Conservation (phyloP, 2,888 invertebrate genomes). For the Apodemia hepburni region DNA sequence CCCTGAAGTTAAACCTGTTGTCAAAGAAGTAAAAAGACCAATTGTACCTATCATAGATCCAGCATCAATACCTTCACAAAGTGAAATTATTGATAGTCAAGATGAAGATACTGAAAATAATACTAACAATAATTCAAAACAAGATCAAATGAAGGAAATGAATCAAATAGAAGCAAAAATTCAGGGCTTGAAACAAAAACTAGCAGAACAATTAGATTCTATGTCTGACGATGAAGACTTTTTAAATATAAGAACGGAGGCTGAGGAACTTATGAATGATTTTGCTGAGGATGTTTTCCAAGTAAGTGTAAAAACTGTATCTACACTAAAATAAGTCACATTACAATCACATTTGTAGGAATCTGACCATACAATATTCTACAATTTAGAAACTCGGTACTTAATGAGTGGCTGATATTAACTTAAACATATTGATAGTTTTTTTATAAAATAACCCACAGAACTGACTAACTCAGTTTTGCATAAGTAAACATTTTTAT, state of each 20-base stretch:
- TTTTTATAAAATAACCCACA: too few species aligned
- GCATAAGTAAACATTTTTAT: too few species aligned
- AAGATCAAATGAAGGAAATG: constrained; percentile 63
- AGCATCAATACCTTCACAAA: constrained; percentile 51
- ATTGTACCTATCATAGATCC: constrained; percentile 70
- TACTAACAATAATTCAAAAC: constrained; percentile 40
- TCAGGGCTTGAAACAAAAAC: constrained; percentile 64
- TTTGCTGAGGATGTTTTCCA: constrained; percentile 72
- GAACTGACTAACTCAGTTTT: too few species aligned
- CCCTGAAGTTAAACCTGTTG: constrained; percentile 45
- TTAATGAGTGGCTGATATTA: too few species aligned
- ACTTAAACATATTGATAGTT: too few species aligned
- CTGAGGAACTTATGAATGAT: constrained; percentile 76
- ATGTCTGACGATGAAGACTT: constrained; percentile 84
- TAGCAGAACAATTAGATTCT: constrained; percentile 69
- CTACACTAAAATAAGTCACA: not conserved
- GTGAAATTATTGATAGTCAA: constrained; percentile 36
- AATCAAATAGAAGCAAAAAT: constrained; percentile 83
- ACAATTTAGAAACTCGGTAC: too few species aligned
- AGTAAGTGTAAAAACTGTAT: constrained; percentile 37
- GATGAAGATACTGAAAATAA: constrained; percentile 39
- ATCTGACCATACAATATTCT: too few species aligned
- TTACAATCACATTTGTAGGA: not conserved
- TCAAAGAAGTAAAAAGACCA: constrained; percentile 51
- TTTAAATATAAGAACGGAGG: constrained; percentile 83